A percentile compares a stretch with the other conserved stretches of the same genome.
Evolutionary conservation across 2,888 invertebrate genomes (phyloP).

Genomic region (Pterobdella sp.): DNA sequence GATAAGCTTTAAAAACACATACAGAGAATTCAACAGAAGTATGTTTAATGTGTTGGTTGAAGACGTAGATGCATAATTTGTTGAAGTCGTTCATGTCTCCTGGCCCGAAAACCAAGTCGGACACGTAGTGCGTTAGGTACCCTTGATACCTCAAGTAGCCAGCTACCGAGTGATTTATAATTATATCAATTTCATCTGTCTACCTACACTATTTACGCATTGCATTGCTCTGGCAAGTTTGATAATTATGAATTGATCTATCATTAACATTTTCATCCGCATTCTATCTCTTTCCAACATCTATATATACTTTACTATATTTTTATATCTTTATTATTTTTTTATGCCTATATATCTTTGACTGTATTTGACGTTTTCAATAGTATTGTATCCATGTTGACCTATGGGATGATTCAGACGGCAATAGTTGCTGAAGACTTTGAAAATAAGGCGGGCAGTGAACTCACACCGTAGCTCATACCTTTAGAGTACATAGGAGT

Average conservation of each 20-base stretch:
- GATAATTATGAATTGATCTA: too few species aligned
- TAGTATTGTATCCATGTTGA: background rate
- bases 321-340: background rate
- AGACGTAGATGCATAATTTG: background rate
- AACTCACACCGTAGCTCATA: too few species aligned
- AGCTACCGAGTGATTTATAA: background rate
- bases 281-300: too few species aligned
- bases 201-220: too few species aligned
- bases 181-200: background rate
- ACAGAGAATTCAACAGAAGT: too few species aligned
- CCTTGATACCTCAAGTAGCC: constrained; percentile 4
- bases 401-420: background rate
- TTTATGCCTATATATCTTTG: background rate
- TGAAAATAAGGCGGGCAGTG: too few species aligned
- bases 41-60: too few species aligned
- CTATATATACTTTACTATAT: too few species aligned
- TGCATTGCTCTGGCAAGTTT: too few species aligned
- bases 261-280: too few species aligned
- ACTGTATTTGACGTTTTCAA: background rate
- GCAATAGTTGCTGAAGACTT: constrained; percentile 9
- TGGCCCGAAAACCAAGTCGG: background rate
- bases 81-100: constrained; percentile 8
- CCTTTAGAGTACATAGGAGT: too few species aligned
- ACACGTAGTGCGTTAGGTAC: background rate
- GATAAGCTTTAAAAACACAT: too few species aligned